Evolutionary conservation across 2,113 vertebrate species (phyloP), one percentile per base, ranked within the genome.

Genomic region (Sorex fumeus): DNA sequence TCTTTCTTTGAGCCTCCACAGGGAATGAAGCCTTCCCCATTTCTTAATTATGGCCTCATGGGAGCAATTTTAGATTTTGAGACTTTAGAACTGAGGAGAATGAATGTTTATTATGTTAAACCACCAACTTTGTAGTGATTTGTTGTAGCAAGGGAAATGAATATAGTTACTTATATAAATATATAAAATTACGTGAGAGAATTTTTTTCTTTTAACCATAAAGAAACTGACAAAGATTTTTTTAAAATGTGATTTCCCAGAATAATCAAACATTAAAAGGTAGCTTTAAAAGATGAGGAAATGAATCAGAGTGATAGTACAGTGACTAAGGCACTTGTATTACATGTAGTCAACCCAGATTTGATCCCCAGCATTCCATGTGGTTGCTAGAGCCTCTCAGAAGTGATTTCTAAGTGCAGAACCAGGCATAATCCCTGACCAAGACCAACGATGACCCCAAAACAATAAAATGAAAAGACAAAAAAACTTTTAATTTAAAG

Each of bases 401-500:
- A 60, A 60, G 19, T 19, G 19, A 60, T 60, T 60, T 23, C 57
- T 60, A 4, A 60, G 57, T 21, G 18, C 18, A 60, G 57, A 60
- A 16, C 18, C 57, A 60, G 18, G 57, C 18, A 23, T 23, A 60
- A 60, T 6, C 19, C 57, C 57, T 60, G 19, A 60, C 15, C 57
- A 60, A 3, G 5, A 23, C 18, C 19, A 60, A 4, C 18, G 57
- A 23, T 60, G 57, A 2, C 16, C 18, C 57, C 57, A 60, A 21
- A 19, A 60, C 21, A 19, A 60, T 60, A 6, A 60, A 60, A 21
- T 23, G 18, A 21, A 60, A 80, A 64, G 12, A 69, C 83, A 36
- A 75, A 7, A n/a, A 64, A 60, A 19, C 30, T 95, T 89, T 78
- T 28, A 72, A 66, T 84, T 91, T n/a, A 71, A 91, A 87, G 45